Base-by-base conservation (phyloP, 1,140 invertebrate species). In the Sycophaga agraensis region DNA sequence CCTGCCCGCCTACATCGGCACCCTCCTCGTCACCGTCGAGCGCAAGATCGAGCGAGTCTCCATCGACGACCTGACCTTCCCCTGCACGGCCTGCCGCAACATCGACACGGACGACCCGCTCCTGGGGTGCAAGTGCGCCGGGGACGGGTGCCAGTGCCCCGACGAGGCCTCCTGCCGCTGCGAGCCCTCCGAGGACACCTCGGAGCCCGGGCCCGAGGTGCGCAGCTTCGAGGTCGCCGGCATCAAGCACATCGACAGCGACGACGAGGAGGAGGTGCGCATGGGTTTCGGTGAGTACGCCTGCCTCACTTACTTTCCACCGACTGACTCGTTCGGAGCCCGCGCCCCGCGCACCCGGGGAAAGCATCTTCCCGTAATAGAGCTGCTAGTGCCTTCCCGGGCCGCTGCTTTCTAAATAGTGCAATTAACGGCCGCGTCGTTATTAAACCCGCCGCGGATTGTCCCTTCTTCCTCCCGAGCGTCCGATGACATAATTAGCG, bases 241-340 rank as follows among this genome's bases (percentile, higher is more conserved):
- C n/a, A 86, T 87, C 59, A 88, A 88, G 74, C 87, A 89, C 73
- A 89, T 89, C 66, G 87, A 89, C 73, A 88, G 86, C 68, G 87
- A 89, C 68, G 87, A 88, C 62, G 87, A 89, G 69, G 85, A 86
- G 51, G 84, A 85, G 65, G 78, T 80, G 12, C 70, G 78, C 34
- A 80, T 80, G 78, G 79, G 75, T 24, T 81, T 79, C 53, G 79
- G 79, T 81, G 50, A 80, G 77, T 78, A 19, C 49, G 4, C n/a
- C 22, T 35, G n/a, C n/a, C n/a, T n/a, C n/a, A n/a, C n/a, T n/a
- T n/a, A n/a, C n/a, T n/a, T n/a, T n/a, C n/a, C n/a, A n/a, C n/a
- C n/a, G n/a, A n/a, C n/a, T n/a, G n/a, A n/a, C n/a, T n/a, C n/a
- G n/a, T n/a, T n/a, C n/a, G n/a, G n/a, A n/a, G n/a, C n/a, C n/a